phyloP scores from a whole-genome alignment of 2,888 invertebrate genomes.

The Parnassius apollo region DNA sequence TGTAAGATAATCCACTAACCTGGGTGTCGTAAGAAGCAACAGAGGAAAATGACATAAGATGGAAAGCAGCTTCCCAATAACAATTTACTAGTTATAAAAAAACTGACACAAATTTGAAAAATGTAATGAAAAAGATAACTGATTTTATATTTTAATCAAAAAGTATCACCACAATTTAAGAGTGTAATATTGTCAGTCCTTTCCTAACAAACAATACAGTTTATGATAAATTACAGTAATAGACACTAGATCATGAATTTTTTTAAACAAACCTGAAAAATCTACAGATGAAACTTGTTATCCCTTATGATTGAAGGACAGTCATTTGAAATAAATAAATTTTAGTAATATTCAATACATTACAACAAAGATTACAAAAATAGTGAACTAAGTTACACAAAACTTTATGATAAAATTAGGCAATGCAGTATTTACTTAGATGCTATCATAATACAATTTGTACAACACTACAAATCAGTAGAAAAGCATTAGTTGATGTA shows the following conservation, averaged over 20 bases:
- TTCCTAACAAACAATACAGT: constrained; percentile 41
- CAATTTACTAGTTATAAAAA: not conserved
- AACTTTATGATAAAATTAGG: constrained; percentile 6
- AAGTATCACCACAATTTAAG: constrained; percentile 70
- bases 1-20: no score
- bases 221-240: constrained; percentile 30
- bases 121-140: no score
- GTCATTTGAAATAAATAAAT: not conserved
- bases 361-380: constrained; percentile 14
- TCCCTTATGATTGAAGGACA: not conserved
- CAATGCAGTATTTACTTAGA: constrained; percentile 20
- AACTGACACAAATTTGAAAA: no score
- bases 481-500: constrained; percentile 22
- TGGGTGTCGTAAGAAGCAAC: no score
- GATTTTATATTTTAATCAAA: constrained; percentile 62
- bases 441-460: constrained; percentile 24
- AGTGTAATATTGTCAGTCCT: constrained; percentile 69
- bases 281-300: not conserved
- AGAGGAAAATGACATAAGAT: no score
- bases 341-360: constrained; percentile 4
- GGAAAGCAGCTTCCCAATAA: no score
- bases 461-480: constrained; percentile 26
- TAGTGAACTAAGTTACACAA: constrained; percentile 6
- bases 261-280: constrained; percentile 2
- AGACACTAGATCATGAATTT: constrained; percentile 15